Evolutionary conservation across 2,113 vertebrate species (phyloP).

Genomic region (Calidris pugnax): DNA sequence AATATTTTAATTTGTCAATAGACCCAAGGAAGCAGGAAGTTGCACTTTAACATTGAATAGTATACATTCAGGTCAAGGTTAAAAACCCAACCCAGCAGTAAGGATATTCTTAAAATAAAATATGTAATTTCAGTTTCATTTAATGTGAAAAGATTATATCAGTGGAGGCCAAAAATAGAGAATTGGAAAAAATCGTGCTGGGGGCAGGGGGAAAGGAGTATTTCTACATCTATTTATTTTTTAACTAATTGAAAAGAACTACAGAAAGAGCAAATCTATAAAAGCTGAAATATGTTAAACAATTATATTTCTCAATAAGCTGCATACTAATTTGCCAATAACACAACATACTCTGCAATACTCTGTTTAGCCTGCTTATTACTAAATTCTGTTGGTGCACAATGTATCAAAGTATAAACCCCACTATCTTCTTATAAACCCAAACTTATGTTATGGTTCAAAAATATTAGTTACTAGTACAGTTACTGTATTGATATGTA

Average conservation of each 20-base stretch:
- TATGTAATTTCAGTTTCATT: neutral
- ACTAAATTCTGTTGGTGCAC: neutral
- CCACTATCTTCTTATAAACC: neutral
- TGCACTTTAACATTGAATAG: conserved; percentile 20
- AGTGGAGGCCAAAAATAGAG: neutral
- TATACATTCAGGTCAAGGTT: conserved; percentile 18
- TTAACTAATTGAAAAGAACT: neutral
- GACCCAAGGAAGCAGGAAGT: conserved; percentile 15
- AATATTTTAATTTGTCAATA: conserved; percentile 19
- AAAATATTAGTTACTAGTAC: neutral
- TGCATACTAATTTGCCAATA: neutral
- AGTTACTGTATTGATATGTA: neutral
- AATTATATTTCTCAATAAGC: neutral
- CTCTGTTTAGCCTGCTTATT: neutral
- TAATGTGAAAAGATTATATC: neutral
- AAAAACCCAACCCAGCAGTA: conserved; percentile 14
- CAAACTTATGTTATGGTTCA: neutral
- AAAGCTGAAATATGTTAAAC: neutral
- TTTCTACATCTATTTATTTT: neutral
- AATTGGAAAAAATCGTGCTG: neutral
- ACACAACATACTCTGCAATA: neutral
- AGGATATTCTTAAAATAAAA: conserved; percentile 9
- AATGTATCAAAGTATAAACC: neutral
- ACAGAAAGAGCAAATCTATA: neutral
- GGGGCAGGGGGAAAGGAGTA: neutral